Base-by-base conservation (phyloP, 2,888 invertebrate species). In the Cinara cedri region DNA sequence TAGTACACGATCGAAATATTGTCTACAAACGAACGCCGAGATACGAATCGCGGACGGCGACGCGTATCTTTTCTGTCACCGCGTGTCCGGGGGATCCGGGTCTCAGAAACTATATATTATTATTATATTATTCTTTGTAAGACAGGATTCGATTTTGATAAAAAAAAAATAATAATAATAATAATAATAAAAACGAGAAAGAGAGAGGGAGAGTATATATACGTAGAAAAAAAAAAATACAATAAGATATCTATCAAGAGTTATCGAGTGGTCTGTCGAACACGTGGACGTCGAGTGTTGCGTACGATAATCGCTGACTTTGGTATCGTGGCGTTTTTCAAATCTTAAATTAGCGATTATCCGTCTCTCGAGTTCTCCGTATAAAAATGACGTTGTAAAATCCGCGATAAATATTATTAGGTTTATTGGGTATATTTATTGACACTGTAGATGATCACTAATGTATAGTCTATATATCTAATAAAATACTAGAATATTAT, bases 251-350 rank as follows among this genome's bases (percentile, higher is more conserved):
- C 62, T 63, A 63, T 74, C 72, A 63, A 74, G 51, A 63, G 72
- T 74, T 74, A 74, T 63, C 63, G 72, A 74, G 72, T 63, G 51
- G 72, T 63, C 60, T 16, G 72, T 51, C 34, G 62, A 62, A 74
- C 72, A 74, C 72, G 72, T 74, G 72, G 72, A 63, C 72, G 34
- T 63, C 34, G 51, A 74, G 72, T 74, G 72, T 74, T 34, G 51
- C 16, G 42, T 63, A 51, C 49, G 51, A 72, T 72, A 72, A 72
- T 63, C 60, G 60, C 62, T 21, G 62, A 51, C 72, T 62, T 63
- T 21, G 42, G 62, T 63, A 72, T 72, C 72, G 60, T 49, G 62
- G 11, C 49, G 34, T 46, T 72, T 60, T 34, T 62, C 26, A 26
- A 62, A 62, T 62, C 49, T 62, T 49, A 49, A 51, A 72, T 62